Percentiles rank a stretch among this genome's conserved stretches.
These are phyloP conservation scores for Drosophila rufa DNA, from an alignment of 1,140 invertebrate genomes.

Conservation along the genomic window DNA sequence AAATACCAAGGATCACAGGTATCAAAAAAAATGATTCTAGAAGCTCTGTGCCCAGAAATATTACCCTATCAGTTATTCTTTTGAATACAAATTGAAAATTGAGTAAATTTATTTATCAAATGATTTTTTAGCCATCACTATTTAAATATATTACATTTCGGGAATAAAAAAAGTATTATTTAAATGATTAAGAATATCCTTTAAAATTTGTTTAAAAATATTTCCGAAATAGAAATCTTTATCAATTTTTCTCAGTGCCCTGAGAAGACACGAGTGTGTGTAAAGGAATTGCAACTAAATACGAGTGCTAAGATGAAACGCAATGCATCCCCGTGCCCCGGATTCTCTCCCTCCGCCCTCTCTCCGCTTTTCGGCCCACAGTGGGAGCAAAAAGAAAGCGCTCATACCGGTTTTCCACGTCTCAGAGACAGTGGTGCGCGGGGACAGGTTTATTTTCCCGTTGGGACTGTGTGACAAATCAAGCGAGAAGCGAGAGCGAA, in stretches of 20 bases:
- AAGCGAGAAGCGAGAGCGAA: conserved; percentile 70
- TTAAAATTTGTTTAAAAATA: neutral
- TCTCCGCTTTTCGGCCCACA: conserved; percentile 12
- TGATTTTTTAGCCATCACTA: too few relatives aligned
- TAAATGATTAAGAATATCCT: neutral
- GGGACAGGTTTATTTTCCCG: conserved; percentile 79
- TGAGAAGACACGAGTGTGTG: conserved; percentile 17
- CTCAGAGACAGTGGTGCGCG: conserved; percentile 49
- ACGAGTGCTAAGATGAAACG: conserved; percentile 71
- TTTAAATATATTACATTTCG: too few relatives aligned
- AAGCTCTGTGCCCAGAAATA: too few relatives aligned
- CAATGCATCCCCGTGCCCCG: conserved; percentile 44
- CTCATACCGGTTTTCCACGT: conserved; percentile 73
- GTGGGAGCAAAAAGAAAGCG: conserved; percentile 75
- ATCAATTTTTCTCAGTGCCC: neutral
- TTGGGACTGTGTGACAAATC: conserved; percentile 80
- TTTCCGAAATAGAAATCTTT: neutral
- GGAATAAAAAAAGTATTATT: neutral
- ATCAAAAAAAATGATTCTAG: too few relatives aligned
- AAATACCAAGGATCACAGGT: neutral
- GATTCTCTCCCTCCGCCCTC: neutral
- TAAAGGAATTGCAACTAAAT: conserved; percentile 74
- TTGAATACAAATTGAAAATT: too few relatives aligned
- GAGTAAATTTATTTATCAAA: too few relatives aligned
- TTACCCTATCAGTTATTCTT: too few relatives aligned